Base-by-base conservation (phyloP, 2,113 vertebrate species). In the Acrocephalus arundinaceus region DNA sequence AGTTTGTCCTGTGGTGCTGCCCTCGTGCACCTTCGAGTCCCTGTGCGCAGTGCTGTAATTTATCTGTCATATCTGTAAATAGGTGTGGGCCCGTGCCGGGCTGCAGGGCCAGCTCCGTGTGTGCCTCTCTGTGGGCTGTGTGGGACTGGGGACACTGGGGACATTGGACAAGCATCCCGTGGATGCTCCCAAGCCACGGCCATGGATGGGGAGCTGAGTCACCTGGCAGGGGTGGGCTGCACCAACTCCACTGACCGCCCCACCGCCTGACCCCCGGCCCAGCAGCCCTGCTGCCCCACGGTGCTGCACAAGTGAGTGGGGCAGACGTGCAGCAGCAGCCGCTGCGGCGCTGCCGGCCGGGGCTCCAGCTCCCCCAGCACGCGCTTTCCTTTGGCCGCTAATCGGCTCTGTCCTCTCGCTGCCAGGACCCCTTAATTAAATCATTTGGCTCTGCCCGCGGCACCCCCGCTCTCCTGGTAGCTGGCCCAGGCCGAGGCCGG, bases 371-470 rank as follows among this genome's bases (percentile, higher is more conserved):
- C 54, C 72, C 33, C 3, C 87, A 39, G 82, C 73, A 66, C 45
- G 23, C 13, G 6, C 30, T 79, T 23, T 87, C 55, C 81, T 58
- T 41, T 4, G 78, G 57, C 88, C 1, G 13, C 78, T 95, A 85
- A 95, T 95, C 61, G 82, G 93, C 94, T 91, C 93, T 91, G 78
- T 82, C 78, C 80, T 93, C 24, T 85, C 57, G 28, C 88, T 91
- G 94, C 93, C 90, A 87, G 82, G 78, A 96, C 90, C 82, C 70
- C 57, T 93, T 95, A 96, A 96, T 96, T 94, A 94, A 95, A 95
- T 96, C 82, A 95, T 93, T 90, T 82, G 90, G 93, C 88, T 91
- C 96, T 95, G 90, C 90, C 90, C 8, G 15, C 52, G 9, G 74
- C 92, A 89, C 83, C 88, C 65, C 65, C 5, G 19, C 90, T 78